Percentiles rank a stretch among this genome's conserved stretches.
These are phyloP conservation scores for Phenganax stokvisi DNA, from an alignment of 92 coral and sea anemone species.

Conservation along the genomic window DNA sequence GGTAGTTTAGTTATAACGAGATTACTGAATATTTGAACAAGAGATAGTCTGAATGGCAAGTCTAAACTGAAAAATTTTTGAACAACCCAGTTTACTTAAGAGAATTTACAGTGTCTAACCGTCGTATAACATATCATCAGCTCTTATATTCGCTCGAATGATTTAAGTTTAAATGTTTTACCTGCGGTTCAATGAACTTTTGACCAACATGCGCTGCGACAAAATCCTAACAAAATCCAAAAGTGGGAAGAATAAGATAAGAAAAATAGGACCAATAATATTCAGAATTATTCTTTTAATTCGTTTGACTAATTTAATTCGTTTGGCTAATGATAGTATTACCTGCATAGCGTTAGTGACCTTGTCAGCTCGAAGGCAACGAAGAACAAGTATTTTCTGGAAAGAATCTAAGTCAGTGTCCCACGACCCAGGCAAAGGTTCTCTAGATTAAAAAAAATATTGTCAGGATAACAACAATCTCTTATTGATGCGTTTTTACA, in stretches of 20 bases:
- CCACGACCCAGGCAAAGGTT: constrained; percentile 89
- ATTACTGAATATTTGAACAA: too few relatives aligned
- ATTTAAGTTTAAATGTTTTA: constrained; percentile 11
- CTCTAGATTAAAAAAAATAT: constrained; percentile 44
- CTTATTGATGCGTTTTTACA: not conserved
- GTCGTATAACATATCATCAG: not conserved
- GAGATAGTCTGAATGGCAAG: too few relatives aligned
- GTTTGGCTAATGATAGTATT: not conserved
- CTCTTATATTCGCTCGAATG: not conserved
- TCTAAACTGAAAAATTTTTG: too few relatives aligned
- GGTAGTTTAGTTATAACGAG: too few relatives aligned
- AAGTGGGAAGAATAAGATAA: not conserved
- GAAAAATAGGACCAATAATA: not conserved
- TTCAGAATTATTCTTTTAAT: not conserved
- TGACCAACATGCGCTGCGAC: constrained; percentile 94
- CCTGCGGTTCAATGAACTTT: constrained; percentile 97
- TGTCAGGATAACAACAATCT: too few relatives aligned
- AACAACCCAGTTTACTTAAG: too few relatives aligned
- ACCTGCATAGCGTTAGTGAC: constrained; percentile 98
- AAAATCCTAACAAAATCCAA: constrained; percentile 55
- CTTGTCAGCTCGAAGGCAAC: constrained; percentile 87
- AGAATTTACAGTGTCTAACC: too few relatives aligned
- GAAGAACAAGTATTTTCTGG: constrained; percentile 84
- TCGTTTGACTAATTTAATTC: too few relatives aligned
- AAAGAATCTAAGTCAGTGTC: constrained; percentile 72